phyloP scores from a whole-genome alignment of 1,140 invertebrate genomes.

The Drosophila pandora region DNA sequence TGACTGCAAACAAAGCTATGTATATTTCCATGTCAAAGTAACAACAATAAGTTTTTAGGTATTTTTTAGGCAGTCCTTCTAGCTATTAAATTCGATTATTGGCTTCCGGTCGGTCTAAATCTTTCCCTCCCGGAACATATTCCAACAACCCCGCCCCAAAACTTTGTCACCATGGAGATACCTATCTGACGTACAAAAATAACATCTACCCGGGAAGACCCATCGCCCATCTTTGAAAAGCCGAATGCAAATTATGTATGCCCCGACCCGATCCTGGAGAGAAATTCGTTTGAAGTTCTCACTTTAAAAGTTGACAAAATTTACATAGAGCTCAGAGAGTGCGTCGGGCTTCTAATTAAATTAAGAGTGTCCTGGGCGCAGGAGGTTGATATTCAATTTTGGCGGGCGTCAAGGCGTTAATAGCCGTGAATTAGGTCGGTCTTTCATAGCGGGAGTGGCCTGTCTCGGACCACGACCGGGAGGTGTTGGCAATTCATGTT shows the following conservation, averaged over 20 bases:
- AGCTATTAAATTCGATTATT: constrained; percentile 27
- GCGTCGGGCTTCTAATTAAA: constrained; percentile 66
- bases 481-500: constrained; percentile 81
- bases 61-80: constrained; percentile 3
- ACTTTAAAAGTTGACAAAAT: constrained; percentile 73
- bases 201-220: constrained; percentile 8
- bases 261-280: constrained; percentile 25
- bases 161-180: constrained; percentile 11
- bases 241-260: constrained; percentile 66
- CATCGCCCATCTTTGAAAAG: neutral
- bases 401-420: constrained; percentile 73
- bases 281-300: constrained; percentile 73
- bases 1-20: no score
- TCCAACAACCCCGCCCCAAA: neutral
- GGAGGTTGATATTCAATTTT: constrained; percentile 66
- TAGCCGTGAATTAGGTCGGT: constrained; percentile 66
- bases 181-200: constrained; percentile 35
- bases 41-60: constrained; percentile 1
- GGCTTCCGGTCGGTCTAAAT: constrained; percentile 11
- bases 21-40: constrained; percentile 1
- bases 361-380: constrained; percentile 70
- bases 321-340: constrained; percentile 55
- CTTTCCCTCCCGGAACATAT: constrained; percentile 7
- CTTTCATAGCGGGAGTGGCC: constrained; percentile 29
- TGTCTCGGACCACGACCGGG: constrained; percentile 10